Conservation (phyloP, 2,888 invertebrate species). For the Trichopria drosophilae region DNA sequence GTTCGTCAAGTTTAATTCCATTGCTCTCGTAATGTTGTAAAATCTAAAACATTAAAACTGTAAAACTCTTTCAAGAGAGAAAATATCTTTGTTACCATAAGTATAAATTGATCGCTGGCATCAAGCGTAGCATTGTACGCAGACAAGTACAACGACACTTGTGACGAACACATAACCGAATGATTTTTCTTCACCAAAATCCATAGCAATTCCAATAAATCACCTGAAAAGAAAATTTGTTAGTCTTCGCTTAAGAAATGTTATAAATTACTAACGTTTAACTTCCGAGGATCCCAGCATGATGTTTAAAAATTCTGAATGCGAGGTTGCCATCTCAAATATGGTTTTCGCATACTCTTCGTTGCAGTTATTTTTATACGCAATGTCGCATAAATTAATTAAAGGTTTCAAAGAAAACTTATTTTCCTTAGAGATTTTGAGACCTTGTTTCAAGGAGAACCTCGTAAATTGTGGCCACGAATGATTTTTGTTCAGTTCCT, state of each 20-base stretch:
- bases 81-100: constrained; percentile 51
- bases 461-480: constrained; percentile 54
- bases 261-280: constrained; percentile 47
- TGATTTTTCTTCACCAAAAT: constrained; percentile 68
- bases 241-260: constrained; percentile 9
- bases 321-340: constrained; percentile 75
- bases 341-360: constrained; percentile 62
- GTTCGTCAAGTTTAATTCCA: constrained; percentile 67
- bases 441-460: constrained; percentile 68
- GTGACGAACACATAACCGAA: constrained; percentile 67
- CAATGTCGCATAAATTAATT: constrained; percentile 62
- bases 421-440: constrained; percentile 59
- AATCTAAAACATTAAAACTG: constrained; percentile 60
- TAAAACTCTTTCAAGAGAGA: neutral
- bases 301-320: constrained; percentile 76
- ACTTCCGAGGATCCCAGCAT: constrained; percentile 61
- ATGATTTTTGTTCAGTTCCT: constrained; percentile 44
- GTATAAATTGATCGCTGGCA: constrained; percentile 70
- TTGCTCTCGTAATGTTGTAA: constrained; percentile 71
- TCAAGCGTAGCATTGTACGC: constrained; percentile 76
- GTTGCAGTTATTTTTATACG: constrained; percentile 62
- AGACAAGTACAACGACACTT: constrained; percentile 76
- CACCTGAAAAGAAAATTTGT: constrained; percentile 59
- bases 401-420: constrained; percentile 62
- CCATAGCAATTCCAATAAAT: constrained; percentile 68